These are phyloP conservation scores for Leistus spinibarbis DNA, from an alignment of 2,888 invertebrate genomes.

Conservation along the genomic window DNA sequence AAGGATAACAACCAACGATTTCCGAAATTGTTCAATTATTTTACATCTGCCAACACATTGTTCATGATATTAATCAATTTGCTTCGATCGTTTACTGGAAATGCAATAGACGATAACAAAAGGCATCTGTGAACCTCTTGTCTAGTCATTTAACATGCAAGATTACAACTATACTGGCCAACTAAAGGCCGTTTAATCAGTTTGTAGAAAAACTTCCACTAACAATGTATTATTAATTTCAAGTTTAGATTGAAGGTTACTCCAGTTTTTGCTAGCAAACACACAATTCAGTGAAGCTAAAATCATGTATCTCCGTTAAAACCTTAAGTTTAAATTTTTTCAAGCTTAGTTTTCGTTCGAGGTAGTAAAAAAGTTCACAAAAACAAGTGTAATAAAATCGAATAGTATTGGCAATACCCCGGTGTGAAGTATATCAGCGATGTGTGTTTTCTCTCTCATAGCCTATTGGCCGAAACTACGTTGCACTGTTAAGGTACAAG, in stretches of 20 bases:
- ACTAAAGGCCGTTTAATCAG: too few relatives aligned
- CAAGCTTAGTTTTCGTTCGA: too few relatives aligned
- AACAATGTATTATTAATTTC: too few relatives aligned
- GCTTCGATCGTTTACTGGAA: neutral
- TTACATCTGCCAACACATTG: conserved; percentile 27
- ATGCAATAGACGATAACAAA: neutral
- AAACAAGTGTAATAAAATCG: conserved; percentile 57
- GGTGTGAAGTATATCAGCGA: conserved; percentile 34
- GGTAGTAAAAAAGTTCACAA: conserved; percentile 44
- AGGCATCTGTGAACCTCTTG: neutral
- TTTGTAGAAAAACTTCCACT: too few relatives aligned
- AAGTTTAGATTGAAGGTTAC: too few relatives aligned
- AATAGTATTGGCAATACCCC: conserved; percentile 46
- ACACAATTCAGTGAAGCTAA: too few relatives aligned
- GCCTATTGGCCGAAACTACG: neutral
- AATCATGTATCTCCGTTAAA: too few relatives aligned
- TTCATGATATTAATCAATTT: conserved; percentile 2
- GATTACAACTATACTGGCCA: too few relatives aligned
- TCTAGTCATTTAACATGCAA: too few relatives aligned
- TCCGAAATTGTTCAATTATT: conserved; percentile 33
- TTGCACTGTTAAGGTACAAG: neutral
- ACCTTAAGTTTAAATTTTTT: too few relatives aligned
- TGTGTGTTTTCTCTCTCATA: neutral
- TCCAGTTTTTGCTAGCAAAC: too few relatives aligned
- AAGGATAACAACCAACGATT: conserved; percentile 19